Evolutionary conservation across 2,888 invertebrate genomes (phyloP), one percentile per base, ranked within the genome.

Genomic region (Eupeodes luniger): DNA sequence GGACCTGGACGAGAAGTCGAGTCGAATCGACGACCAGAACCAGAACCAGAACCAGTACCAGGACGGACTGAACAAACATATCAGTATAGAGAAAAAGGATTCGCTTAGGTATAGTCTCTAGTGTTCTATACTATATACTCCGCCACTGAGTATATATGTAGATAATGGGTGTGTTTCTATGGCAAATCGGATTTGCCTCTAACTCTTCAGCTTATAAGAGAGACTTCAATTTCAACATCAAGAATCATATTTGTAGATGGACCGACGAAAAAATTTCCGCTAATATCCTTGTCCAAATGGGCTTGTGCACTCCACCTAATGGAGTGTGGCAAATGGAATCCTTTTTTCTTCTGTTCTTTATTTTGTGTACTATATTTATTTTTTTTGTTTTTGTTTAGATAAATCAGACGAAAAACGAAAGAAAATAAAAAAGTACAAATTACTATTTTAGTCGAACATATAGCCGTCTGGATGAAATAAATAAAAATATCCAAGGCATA

Each of bases 301-400:
- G 55, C 64, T 74, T 78, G 77, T 75, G 85, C 85, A 88, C 85
- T 88, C 81, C 81, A 84, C 44, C 81, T 84, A 85, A 88, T 88
- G 81, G 81, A 81, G 51, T 77, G 67, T 64, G 36, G 36, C 67
- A 76, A 86, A 79, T 82, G 72, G 74, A 62, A 53, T 67, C 1
- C 44, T 67, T 77, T 70, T 57, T 16, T 40, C 7, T n/a, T 57
- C 27, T 11, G 0, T 27, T 12, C 10, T 16, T 55, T 55, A 7
- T 19, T 11, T 19, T 55, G 16, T 47, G 16, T 59, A 57, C 6
- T 47, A 27, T 27, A 3, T 57, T 70, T 69, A 5, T 40, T 4
- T 40, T 40, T 53, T 59, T 59, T n/a, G 27, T 12, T 19, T 59
- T 16, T n/a, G 4, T 16, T 11, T 19, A 19, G 36, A 61, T 49